Evolutionary conservation across 2,888 invertebrate species (phyloP).

Genomic region (Rotaria socialis): DNA sequence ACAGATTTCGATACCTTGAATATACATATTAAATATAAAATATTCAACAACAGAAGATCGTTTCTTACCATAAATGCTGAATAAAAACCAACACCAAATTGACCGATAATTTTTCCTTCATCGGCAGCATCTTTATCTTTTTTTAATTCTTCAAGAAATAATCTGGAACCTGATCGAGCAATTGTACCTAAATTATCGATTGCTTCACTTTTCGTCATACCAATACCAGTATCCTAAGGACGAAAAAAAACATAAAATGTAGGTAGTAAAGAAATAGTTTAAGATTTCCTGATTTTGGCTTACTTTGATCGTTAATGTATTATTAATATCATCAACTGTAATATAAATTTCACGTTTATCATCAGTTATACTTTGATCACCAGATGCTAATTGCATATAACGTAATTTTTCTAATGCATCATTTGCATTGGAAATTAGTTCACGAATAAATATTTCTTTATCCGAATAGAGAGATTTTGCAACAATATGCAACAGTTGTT

Average conservation of each 20-base stretch:
- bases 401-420: slow-evolving; percentile 48
- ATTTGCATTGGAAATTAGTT: slow-evolving; percentile 48
- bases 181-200: slow-evolving; percentile 48
- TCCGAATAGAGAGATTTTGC: slow-evolving; percentile 93
- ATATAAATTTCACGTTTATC: slow-evolving; percentile 45
- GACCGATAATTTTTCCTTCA: slow-evolving; percentile 47
- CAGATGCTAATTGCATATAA: slow-evolving; percentile 38
- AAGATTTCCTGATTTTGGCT: slow-evolving; percentile 39
- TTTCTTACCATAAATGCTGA: slow-evolving; percentile 47
- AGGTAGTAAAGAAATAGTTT: too few species aligned
- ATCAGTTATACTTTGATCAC: slow-evolving; percentile 22
- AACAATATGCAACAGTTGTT: slow-evolving; percentile 89
- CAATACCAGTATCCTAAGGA: slow-evolving; percentile 47
- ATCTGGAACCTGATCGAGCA: slow-evolving; percentile 48
- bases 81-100: slow-evolving; percentile 48
- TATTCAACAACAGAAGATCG: not conserved
- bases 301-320: slow-evolving; percentile 68
- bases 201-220: slow-evolving; percentile 48
- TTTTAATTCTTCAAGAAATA: slow-evolving; percentile 46
- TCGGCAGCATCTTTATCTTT: slow-evolving; percentile 32
- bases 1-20: slow-evolving; percentile 67
- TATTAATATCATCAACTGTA: slow-evolving; percentile 44
- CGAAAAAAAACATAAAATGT: not conserved
- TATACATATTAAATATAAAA: not conserved
- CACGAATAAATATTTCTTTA: slow-evolving; percentile 66